These are phyloP conservation scores for Helicoverpa assulta DNA, from an alignment of 2,888 invertebrate genomes.

Conservation along the genomic window DNA sequence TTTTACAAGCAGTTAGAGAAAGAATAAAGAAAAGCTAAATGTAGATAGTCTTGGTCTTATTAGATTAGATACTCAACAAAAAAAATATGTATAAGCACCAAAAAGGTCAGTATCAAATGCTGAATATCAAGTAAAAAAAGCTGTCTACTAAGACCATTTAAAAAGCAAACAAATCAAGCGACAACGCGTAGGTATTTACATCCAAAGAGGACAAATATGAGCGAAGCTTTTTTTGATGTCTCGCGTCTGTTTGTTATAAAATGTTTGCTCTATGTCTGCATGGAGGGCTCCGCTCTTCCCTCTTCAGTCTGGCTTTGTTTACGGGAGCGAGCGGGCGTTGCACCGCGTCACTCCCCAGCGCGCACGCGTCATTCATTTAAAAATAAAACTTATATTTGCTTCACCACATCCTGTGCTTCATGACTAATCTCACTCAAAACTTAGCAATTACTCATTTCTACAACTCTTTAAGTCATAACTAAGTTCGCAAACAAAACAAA, in stretches of 20 bases:
- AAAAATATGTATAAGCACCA: conserved; percentile 8
- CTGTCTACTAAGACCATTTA: conserved; percentile 22
- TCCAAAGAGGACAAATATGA: conserved; percentile 65
- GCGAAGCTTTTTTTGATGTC: conserved; percentile 69
- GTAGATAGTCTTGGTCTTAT: conserved; percentile 41
- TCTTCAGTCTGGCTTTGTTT: conserved; percentile 84
- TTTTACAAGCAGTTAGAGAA: conserved; percentile 38
- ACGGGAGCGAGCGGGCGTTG: conserved; percentile 81
- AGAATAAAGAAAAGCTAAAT: conserved; percentile 60
- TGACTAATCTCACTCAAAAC: conserved; percentile 43
- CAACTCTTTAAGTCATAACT: conserved; percentile 2
- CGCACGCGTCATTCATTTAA: conserved; percentile 75
- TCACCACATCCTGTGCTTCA: conserved; percentile 64
- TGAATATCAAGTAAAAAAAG: background rate
- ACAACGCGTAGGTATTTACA: conserved; percentile 50
- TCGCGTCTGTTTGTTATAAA: conserved; percentile 74
- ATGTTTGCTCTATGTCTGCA: conserved; percentile 80
- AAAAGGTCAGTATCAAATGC: background rate
- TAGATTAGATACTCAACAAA: conserved; percentile 2
- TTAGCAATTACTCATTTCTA: conserved; percentile 27
- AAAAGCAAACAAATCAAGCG: conserved; percentile 46
- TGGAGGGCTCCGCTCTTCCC: conserved; percentile 66
- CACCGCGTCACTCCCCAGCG: conserved; percentile 63
- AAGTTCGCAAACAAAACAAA: conserved; percentile 18
- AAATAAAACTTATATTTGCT: conserved; percentile 76